Conservation (phyloP, 2,888 invertebrate genomes). For the Lasioglossum calceatum region DNA sequence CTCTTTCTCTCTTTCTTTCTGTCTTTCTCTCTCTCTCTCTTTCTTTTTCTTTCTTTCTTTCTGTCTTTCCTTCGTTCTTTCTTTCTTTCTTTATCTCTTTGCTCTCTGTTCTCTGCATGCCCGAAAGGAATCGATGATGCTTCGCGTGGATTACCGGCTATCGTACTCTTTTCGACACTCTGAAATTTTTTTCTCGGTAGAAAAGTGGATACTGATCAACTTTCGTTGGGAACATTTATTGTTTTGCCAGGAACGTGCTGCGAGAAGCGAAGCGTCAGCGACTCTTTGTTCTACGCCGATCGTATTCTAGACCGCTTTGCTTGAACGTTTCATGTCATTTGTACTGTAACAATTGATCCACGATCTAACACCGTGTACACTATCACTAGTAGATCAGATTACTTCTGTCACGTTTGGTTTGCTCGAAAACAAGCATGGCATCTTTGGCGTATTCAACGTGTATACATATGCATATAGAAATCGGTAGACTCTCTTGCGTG, state of each 20-base stretch:
- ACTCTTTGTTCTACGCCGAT: constrained; percentile 6
- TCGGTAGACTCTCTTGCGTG: background rate
- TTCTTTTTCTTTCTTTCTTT: background rate
- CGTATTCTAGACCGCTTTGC: background rate
- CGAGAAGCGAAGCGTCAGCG: constrained; percentile 17
- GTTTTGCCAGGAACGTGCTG: background rate
- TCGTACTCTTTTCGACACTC: background rate
- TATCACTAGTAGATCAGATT: background rate
- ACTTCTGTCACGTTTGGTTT: background rate
- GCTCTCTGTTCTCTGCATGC: constrained; percentile 78
- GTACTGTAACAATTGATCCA: background rate
- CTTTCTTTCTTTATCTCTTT: constrained; percentile 6
- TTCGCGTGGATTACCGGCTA: background rate
- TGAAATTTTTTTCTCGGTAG: background rate
- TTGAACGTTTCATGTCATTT: constrained; percentile 18
- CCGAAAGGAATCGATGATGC: constrained; percentile 48
- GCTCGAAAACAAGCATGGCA: constrained; percentile 25
- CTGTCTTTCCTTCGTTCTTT: constrained; percentile 5
- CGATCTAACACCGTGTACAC: constrained; percentile 7
- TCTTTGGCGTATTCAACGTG: background rate
- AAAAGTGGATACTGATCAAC: background rate
- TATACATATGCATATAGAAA: background rate
- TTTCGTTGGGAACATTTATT: background rate
- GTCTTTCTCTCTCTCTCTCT: background rate
- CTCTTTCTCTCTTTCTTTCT: background rate